Percentiles rank a stretch among this genome's conserved stretches.
phyloP scores from a whole-genome alignment of 2,888 invertebrate genomes.

The Drosophila testacea region DNA sequence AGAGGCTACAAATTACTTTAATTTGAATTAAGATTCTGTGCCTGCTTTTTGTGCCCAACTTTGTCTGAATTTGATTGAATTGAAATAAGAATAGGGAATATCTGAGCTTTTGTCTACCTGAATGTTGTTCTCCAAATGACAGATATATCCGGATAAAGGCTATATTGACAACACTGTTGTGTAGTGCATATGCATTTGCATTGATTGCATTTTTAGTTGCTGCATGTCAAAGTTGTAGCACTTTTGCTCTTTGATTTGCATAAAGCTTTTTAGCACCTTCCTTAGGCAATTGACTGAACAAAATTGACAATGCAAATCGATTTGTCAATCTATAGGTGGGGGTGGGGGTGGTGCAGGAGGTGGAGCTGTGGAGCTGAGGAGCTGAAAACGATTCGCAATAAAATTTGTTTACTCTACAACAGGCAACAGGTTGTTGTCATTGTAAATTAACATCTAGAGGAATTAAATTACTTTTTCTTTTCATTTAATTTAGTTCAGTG shows the following conservation, averaged over 20 bases:
- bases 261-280: slow-evolving; percentile 34
- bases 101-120: too few species aligned
- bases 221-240: slow-evolving; percentile 62
- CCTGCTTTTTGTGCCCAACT: too few species aligned
- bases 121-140: too few species aligned
- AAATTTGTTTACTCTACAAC: not conserved
- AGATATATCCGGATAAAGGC: too few species aligned
- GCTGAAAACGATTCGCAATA: not conserved
- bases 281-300: slow-evolving; percentile 3
- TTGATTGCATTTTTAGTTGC: slow-evolving; percentile 37
- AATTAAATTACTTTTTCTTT: slow-evolving; percentile 8
- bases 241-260: slow-evolving; percentile 51
- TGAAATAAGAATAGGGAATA: too few species aligned
- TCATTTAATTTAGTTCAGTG: not conserved
- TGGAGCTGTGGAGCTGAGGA: not conserved
- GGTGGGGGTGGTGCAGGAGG: not conserved
- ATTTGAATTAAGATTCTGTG: too few species aligned
- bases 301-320: slow-evolving; percentile 44
- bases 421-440: slow-evolving; percentile 9
- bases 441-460: slow-evolving; percentile 10
- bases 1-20: too few species aligned
- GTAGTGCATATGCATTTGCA: slow-evolving; percentile 5
- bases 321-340: slow-evolving; percentile 10
- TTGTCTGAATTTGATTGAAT: too few species aligned
- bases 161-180: too few species aligned